A percentile compares a stretch with the other conserved stretches of the same genome.
phyloP scores from a whole-genome alignment of 1,140 invertebrate genomes.

The Sminthurinus signatus region DNA sequence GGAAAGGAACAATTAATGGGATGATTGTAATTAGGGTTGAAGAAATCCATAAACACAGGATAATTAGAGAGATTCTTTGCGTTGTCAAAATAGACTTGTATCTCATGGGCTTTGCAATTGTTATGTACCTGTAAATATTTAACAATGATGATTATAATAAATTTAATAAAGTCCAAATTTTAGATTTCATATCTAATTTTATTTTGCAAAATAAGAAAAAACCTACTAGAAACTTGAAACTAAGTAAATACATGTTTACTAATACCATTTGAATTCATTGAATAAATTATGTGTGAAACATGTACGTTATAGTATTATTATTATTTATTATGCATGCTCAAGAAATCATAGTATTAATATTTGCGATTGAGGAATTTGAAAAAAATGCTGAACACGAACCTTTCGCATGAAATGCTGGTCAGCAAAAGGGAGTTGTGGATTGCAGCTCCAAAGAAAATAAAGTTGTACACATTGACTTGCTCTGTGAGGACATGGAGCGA shows the following conservation, averaged over 20 bases:
- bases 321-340: too few relatives aligned
- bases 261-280: too few relatives aligned
- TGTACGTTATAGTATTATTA: too few relatives aligned
- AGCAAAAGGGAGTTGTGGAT: not conserved
- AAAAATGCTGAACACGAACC: not conserved
- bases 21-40: constrained; percentile 25
- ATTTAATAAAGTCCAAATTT: too few relatives aligned
- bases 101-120: constrained; percentile 36
- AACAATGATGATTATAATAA: too few relatives aligned
- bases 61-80: constrained; percentile 15
- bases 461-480: not conserved
- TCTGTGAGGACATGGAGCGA: not conserved
- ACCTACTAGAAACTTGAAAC: not conserved
- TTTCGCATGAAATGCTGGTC: constrained; percentile 3
- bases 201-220: not conserved
- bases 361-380: too few relatives aligned
- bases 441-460: not conserved
- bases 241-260: too few relatives aligned
- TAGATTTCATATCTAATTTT: too few relatives aligned
- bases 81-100: constrained; percentile 37
- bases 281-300: too few relatives aligned
- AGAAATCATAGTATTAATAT: too few relatives aligned
- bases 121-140: constrained; percentile 32
- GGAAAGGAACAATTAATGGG: constrained; percentile 25
- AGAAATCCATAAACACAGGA: constrained; percentile 25